Evolutionary conservation across 2,113 vertebrate species (phyloP), one percentile per base, ranked within the genome.

Genomic region (Dicentrarchus labrax): DNA sequence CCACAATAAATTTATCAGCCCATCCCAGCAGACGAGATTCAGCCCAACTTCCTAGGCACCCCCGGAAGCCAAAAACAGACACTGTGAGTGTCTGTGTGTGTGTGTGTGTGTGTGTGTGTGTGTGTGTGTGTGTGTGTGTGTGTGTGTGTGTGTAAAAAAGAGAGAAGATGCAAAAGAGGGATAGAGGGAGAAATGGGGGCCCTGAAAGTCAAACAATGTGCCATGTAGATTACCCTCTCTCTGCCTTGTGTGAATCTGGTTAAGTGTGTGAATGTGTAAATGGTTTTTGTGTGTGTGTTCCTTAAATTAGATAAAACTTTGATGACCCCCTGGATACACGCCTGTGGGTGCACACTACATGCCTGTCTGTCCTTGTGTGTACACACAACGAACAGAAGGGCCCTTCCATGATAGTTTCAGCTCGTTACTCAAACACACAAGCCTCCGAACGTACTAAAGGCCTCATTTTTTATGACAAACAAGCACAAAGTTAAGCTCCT

Each of bases 1-100:
- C 72, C 84, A 83, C 43, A 70, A 76, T 81, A 84, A 16, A 85
- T 88, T 80, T 91, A 89, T 94, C 89, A 89, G 72, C 71, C 76
- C 36, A 61, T 80, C 80, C 86, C 82, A 85, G 82, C 73, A 91
- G 60, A 85, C 8, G 30, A 84, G 77, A 80, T 81, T 67, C 57
- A 80, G 73, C 53, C 72, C 74, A 88, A 85, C 76, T 79, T 91
- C 65, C 50, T 17, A 39, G 77, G 80, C 71, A 39, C 2, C 45
- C 69, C 88, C 72, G 62, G 62, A 79, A 83, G 89, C 79, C 47
- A 79, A 71, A 88, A 74, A 43, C 38, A n/a, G n/a, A n/a, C 36
- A 71, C 65, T 13, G 8, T 68, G 57, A 36, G n/a, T 21, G 77
- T 43, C 15, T 51, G 16, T 24, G 43, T 4, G 38, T 47, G 39